Evolutionary conservation across 2,797 vertebrate genomes (phyloP), one percentile per base, ranked within the genome.

Genomic region (Leuciscus waleckii): DNA sequence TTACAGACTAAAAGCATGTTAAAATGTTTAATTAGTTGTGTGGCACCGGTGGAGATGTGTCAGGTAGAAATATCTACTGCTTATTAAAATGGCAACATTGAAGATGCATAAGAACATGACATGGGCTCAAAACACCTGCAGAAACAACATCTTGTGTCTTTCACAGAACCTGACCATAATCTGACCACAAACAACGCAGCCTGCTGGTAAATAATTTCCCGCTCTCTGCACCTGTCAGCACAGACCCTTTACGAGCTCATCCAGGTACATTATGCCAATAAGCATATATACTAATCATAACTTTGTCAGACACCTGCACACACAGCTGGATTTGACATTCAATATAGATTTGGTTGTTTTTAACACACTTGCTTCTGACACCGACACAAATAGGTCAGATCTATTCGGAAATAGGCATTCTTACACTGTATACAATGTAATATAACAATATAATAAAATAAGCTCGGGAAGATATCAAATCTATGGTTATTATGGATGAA

Each of bases 161-260:
- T 84, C 81, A 68, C 74, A 81, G 82, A 84, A 82, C 85, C 78
- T 61, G 69, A 76, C 41, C 73, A 58, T 41, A 83, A 82, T 71
- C 87, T 85, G 83, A 89, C 67, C 68, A 39, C 88, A 86, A 79
- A 63, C 58, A 69, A 73, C 21, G 1, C 49, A 80, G 37, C 68
- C 35, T n/a, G 21, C 43, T 70, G 76, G 79, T 65, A 89, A 86
- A 89, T 83, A 56, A 86, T 87, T 87, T 85, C 86, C 86, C 82
- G 17, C 7, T 54, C 68, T 67, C 26, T 83, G 86, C 87, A 90
- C 87, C 87, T 90, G 89, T 70, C 58, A 37, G 75, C 39, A 76
- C 41, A 77, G 76, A 75, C 26, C 63, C 23, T 80, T 79, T 77
- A 71, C n/a, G 9, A 58, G 70, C 35, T 63, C 63, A 68, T n/a